Conservation (phyloP, 2,888 invertebrate genomes). For the Dione juno region DNA sequence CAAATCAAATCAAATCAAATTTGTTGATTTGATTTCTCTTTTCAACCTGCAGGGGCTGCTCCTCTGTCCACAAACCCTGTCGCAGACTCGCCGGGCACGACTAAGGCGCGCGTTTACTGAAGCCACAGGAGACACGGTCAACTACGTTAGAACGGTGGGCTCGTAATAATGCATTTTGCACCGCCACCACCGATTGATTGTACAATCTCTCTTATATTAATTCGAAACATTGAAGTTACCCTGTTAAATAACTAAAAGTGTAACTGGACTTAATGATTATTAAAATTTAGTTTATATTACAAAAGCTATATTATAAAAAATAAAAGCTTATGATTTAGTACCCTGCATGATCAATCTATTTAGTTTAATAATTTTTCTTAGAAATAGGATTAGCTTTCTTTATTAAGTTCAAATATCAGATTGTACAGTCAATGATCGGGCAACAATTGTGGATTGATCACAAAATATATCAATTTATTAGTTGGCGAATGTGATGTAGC, state of each 20-base stretch:
- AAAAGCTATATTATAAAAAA: neutral
- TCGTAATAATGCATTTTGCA: conserved; percentile 72
- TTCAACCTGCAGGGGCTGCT: conserved; percentile 89
- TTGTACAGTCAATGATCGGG: conserved; percentile 74
- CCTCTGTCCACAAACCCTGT: conserved; percentile 95
- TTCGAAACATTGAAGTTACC: neutral
- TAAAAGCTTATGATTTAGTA: neutral
- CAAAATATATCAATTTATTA: conserved; percentile 68
- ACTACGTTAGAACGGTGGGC: conserved; percentile 94
- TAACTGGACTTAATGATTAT: conserved; percentile 6
- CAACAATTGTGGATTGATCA: conserved; percentile 68
- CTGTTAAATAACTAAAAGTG: conserved; percentile 4
- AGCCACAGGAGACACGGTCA: conserved; percentile 93
- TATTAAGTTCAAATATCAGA: conserved; percentile 48
- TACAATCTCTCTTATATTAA: conserved; percentile 60
- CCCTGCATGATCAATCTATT: conserved; percentile 4
- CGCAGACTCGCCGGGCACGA: conserved; percentile 92
- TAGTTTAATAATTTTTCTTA: conserved; percentile 4
- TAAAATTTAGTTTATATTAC: neutral
- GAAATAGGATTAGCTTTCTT: conserved; percentile 11
- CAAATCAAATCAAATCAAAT: conserved; percentile 72
- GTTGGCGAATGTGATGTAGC: conserved; percentile 80
- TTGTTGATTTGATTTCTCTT: conserved; percentile 71
- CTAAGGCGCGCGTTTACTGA: conserved; percentile 95
- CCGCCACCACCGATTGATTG: conserved; percentile 69